Base-by-base conservation (phyloP, 1,140 invertebrate species). In the Apis cerana region DNA sequence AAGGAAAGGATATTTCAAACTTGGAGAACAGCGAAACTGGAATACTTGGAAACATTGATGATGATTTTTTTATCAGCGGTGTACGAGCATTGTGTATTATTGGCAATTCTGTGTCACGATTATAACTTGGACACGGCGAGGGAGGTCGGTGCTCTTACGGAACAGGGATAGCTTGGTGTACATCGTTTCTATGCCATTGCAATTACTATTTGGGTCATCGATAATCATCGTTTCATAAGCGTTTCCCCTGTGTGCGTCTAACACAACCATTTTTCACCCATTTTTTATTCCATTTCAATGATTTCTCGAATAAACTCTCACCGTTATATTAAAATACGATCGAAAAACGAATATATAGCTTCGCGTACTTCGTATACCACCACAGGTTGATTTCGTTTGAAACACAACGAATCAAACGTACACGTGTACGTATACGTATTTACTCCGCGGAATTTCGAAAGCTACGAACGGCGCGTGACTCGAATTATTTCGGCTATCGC, bases 401-500 rank as follows among this genome's bases (percentile, higher is more conserved):
- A 82, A 77, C 50, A 74, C 71, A 48, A 43, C 64, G 67, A 72
- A 23, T 43, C 33, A 43, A 43, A 5, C 33, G 33, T n/a, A 43
- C 33, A 43, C 33, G 33, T 43, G 33, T 43, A 43, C 13, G n/a
- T 33, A 62, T 43, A 43, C 13, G n/a, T 33, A 62, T 27, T 59
- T 19, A 17, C 33, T 67, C 19, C n/a, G n/a, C 65, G 27, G 9
- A 62, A 52, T 86, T 75, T 58, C 69, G 77, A 84, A 75, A 81
- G 59, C 74, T 33, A 52, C 54, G 52, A 78, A 54, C 74, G 70
- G 67, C 75, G 59, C 82, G 82, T 86, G 85, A 87, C 85, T 78
- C 59, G 72, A 87, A 84, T 88, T 84, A 84, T 81, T 85, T 82
- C 75, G 72, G 48, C 52, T 10, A 71, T 74, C 80, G 76, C 84